These are phyloP conservation scores for Schizotus pectinicornis DNA, from an alignment of 2,888 invertebrate species.

Conservation along the genomic window DNA sequence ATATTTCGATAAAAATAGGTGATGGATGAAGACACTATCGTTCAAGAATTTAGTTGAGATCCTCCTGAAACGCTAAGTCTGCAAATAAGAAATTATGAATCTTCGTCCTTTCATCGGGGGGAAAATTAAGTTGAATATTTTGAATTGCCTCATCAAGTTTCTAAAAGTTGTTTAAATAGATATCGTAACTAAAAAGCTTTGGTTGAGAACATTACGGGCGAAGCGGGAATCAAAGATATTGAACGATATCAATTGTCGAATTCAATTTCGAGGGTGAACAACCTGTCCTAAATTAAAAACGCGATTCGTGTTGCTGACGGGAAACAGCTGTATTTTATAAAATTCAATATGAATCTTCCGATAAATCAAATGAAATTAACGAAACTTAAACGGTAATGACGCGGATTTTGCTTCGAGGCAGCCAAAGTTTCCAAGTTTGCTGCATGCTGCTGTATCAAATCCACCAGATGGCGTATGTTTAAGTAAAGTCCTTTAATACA, in stretches of 20 bases:
- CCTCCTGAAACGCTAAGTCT: slow-evolving; percentile 10
- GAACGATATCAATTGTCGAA: slow-evolving; percentile 1
- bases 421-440: slow-evolving; percentile 8
- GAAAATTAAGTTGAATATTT: slow-evolving; percentile 32
- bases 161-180: neutral
- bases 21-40: no score
- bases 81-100: slow-evolving; percentile 28
- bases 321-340: slow-evolving; percentile 1
- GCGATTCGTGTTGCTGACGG: neutral
- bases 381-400: neutral
- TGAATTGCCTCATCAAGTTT: slow-evolving; percentile 18
- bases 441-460: slow-evolving; percentile 13
- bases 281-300: slow-evolving; percentile 8
- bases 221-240: neutral
- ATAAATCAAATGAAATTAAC: slow-evolving; percentile 6
- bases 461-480: slow-evolving; percentile 22
- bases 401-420: neutral
- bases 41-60: no score
- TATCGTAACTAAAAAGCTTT: neutral
- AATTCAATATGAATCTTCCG: neutral
- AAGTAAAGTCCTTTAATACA: slow-evolving; percentile 28
- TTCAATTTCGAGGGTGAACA: slow-evolving; percentile 1
- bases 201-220: neutral
- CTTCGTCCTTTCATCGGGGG: slow-evolving; percentile 28
- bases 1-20: slow-evolving; percentile 2